A percentile compares a stretch with the other conserved stretches of the same genome.
Conservation (phyloP, 64 coral and sea anemone species). For the Stichodactyla helianthus region DNA sequence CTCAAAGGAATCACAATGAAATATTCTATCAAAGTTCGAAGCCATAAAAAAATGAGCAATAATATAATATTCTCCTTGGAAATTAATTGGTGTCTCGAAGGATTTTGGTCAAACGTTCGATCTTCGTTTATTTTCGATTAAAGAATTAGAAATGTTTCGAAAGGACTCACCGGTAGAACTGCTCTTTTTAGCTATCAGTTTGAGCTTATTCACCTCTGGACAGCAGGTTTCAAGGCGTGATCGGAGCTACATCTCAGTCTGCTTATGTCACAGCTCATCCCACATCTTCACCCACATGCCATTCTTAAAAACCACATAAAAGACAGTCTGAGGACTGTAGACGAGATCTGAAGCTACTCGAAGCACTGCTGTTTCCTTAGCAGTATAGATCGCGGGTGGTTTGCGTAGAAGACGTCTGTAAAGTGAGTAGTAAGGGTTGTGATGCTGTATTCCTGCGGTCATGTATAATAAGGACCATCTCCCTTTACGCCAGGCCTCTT, state of each 20-base stretch:
- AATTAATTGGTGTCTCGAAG: constrained; percentile 1
- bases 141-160: background rate
- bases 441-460: background rate
- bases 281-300: background rate
- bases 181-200: constrained; percentile 4
- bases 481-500: constrained; percentile 3
- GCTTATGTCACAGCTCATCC: background rate
- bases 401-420: background rate
- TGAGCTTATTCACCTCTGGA: background rate
- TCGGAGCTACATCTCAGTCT: constrained; percentile 11
- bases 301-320: background rate
- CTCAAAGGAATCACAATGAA: background rate
- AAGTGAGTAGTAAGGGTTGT: background rate
- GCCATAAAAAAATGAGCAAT: background rate
- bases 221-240: constrained; percentile 21
- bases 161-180: background rate
- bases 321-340: background rate
- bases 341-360: background rate
- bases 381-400: background rate
- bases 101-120: background rate
- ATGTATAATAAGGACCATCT: background rate
- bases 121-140: background rate
- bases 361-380: background rate
- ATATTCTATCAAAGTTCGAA: background rate
- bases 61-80: background rate